These are phyloP conservation scores for Theristicus caerulescens DNA, from an alignment of 2,113 vertebrate genomes.

Conservation along the genomic window DNA sequence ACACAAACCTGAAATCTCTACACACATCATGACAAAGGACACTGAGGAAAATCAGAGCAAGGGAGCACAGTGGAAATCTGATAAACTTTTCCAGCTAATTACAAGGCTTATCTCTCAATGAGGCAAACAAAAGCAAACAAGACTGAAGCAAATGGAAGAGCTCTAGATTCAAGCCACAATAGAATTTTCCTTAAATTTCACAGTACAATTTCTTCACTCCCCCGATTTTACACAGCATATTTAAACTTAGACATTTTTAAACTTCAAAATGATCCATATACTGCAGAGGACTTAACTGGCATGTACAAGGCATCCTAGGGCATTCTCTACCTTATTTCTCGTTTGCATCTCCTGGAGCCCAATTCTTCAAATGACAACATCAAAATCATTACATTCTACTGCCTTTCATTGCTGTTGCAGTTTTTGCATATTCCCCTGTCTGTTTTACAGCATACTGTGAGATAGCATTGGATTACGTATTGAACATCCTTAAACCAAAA, in stretches of 20 bases:
- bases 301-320: neutral
- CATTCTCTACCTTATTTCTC: neutral
- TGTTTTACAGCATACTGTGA: neutral
- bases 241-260: conserved; percentile 2
- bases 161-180: neutral
- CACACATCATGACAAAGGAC: neutral
- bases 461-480: neutral
- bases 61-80: neutral
- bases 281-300: neutral
- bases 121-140: neutral
- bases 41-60: neutral
- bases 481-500: neutral
- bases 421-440: neutral
- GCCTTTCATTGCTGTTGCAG: neutral
- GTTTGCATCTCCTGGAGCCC: neutral
- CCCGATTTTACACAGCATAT: neutral
- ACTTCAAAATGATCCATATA: neutral
- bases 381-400: neutral
- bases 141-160: neutral
- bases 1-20: neutral
- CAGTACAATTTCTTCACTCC: neutral
- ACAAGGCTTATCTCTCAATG: neutral
- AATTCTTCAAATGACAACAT: neutral
- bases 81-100: conserved; percentile 18
- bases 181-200: neutral